A percentile compares a stretch with the other conserved stretches of the same genome.
phyloP scores from a whole-genome alignment of 1,140 invertebrate genomes.

The Glossosoma conforme region DNA sequence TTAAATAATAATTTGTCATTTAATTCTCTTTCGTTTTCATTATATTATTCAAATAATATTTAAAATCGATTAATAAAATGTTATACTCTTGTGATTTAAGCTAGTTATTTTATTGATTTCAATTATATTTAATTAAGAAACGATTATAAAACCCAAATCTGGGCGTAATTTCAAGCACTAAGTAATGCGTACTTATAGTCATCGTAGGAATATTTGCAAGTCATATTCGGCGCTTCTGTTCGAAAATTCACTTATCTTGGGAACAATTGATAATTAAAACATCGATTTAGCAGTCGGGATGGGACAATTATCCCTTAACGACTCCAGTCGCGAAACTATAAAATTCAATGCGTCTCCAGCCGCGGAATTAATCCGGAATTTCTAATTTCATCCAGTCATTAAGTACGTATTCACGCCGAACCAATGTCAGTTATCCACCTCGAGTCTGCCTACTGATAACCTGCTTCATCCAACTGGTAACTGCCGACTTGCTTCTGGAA shows the following conservation, averaged over 20 bases:
- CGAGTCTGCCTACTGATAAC: too few relatives aligned
- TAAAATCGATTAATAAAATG: too few relatives aligned
- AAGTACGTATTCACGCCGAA: conserved; percentile 1
- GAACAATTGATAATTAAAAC: background rate
- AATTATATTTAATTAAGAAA: too few relatives aligned
- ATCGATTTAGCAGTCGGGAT: background rate
- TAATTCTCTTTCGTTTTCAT: too few relatives aligned
- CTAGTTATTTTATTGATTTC: too few relatives aligned
- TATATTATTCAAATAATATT: too few relatives aligned
- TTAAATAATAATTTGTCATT: too few relatives aligned
- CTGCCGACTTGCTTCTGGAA: background rate
- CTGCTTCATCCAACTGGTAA: background rate
- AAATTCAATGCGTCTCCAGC: background rate
- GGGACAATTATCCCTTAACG: background rate
- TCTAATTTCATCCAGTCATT: conserved; percentile 3
- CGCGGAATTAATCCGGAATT: background rate
- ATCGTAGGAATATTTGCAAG: background rate
- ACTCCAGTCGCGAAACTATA: background rate
- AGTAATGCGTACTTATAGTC: background rate
- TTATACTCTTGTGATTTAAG: too few relatives aligned
- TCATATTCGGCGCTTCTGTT: background rate
- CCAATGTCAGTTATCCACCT: too few relatives aligned
- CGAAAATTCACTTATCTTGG: background rate
- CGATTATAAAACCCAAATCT: too few relatives aligned
- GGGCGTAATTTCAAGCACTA: too few relatives aligned